Evolutionary conservation across 2,797 vertebrate genomes (phyloP).

Genomic region (Brachymystax lenok): DNA sequence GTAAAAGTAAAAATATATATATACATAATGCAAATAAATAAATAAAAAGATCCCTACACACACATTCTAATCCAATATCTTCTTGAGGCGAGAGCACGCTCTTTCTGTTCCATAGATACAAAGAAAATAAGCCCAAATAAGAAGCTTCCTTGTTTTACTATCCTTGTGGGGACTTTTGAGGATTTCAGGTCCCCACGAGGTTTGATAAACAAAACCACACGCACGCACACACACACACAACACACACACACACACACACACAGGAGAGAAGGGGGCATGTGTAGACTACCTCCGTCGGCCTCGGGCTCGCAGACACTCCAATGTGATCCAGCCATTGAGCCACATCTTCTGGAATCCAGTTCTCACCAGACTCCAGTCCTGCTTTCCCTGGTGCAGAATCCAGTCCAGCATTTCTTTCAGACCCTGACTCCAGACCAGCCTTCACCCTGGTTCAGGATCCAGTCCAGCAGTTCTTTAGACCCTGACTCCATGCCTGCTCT

Average conservation of each 20-base stretch:
- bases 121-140: too few species aligned
- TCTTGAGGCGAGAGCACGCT: too few species aligned
- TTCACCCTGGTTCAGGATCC: not conserved
- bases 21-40: too few species aligned
- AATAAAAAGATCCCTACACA: too few species aligned
- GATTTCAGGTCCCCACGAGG: too few species aligned
- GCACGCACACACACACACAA: too few species aligned
- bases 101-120: too few species aligned
- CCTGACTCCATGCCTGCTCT: not conserved
- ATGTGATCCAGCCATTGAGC: slow-evolving; percentile 66
- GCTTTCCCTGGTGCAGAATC: not conserved
- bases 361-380: slow-evolving; percentile 46
- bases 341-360: slow-evolving; percentile 75
- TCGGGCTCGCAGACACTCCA: not conserved
- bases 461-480: not conserved
- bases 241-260: not conserved
- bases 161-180: too few species aligned
- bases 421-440: not conserved
- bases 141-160: too few species aligned
- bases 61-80: too few species aligned
- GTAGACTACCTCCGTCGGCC: not conserved
- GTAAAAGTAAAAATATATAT: too few species aligned
- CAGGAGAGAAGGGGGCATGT: not conserved
- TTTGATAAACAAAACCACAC: too few species aligned
- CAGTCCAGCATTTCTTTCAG: not conserved